Evolutionary conservation across 1,140 invertebrate genomes (phyloP).

Genomic region (Parapsyche elsis): DNA sequence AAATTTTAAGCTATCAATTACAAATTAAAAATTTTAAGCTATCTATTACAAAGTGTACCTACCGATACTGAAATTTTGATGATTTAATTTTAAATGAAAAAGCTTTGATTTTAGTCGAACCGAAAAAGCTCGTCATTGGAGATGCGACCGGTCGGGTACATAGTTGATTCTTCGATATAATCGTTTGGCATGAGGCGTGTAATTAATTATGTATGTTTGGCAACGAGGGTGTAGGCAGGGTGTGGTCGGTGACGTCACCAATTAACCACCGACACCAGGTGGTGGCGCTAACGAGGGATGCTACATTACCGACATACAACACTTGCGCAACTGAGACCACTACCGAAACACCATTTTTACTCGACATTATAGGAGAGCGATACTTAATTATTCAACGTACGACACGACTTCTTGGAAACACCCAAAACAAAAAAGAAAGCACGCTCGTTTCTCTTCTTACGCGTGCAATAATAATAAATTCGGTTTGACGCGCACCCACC

Average conservation of each 20-base stretch:
- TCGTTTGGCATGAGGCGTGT: conserved; percentile 14
- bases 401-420: too few species aligned
- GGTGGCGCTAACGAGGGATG: conserved; percentile 42
- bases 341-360: neutral
- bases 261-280: conserved; percentile 47
- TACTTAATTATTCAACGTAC: too few species aligned
- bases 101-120: too few species aligned
- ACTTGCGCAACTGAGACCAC: neutral
- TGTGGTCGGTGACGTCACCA: conserved; percentile 42
- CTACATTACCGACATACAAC: conserved; percentile 28
- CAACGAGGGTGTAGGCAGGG: conserved; percentile 24
- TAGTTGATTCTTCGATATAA: conserved; percentile 5
- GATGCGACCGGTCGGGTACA: neutral
- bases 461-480: too few species aligned
- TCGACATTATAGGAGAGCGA: neutral
- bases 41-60: too few species aligned
- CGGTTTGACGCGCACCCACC: neutral
- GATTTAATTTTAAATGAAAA: too few species aligned
- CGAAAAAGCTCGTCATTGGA: too few species aligned
- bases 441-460: too few species aligned
- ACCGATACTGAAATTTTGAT: too few species aligned
- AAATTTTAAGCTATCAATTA: too few species aligned
- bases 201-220: conserved; percentile 41
- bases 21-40: too few species aligned
- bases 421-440: too few species aligned